Base-by-base conservation (phyloP, 1,140 invertebrate genomes). In the Samia ricini region DNA sequence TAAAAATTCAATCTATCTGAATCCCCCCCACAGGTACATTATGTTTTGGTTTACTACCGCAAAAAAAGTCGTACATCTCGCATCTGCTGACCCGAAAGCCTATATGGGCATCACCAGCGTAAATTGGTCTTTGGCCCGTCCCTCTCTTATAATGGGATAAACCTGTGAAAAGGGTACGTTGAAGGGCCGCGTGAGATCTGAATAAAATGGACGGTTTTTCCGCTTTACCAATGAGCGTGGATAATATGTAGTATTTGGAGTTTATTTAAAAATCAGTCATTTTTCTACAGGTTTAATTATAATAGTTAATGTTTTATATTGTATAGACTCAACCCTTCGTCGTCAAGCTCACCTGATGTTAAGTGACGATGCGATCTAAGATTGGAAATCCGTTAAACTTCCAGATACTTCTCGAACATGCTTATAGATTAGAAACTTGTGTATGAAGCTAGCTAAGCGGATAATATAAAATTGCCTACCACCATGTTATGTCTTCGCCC, bases 1-100 rank as follows among this genome's bases (percentile, higher is more conserved):
- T 12, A 63, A 69, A 63, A 73, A 65, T 64, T 70, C 68, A 68
- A 70, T 69, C 64, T 70, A 73, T 73, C 56, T 56, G 33, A 60
- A 56, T 42, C 29, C 54, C 66, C n/a, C 66, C 61, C 71, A 59
- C 55, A 65, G 61, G 68, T 58, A 69, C 55, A 66, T 62, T 63
- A 54, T 58, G 58, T 61, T n/a, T 61, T 64, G 42, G 54, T 63
- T 64, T 59, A 48, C 21, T 56, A 26, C 36, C 19, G 60, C 49
- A 57, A 69, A 68, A 73, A 71, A 58, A 50, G 60, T 65, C 60
- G 49, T 51, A 64, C 61, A 66, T 58, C 59, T 66, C 59, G 24
- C 36, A 61, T 67, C 56, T 50, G 61, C 62, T 69, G 69, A 71
- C 72, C 69, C 63, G 51, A 71, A 71, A 66, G 66, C 69, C 69